Conservation (phyloP, 2,888 invertebrate species). For the Orthosia cruda region DNA sequence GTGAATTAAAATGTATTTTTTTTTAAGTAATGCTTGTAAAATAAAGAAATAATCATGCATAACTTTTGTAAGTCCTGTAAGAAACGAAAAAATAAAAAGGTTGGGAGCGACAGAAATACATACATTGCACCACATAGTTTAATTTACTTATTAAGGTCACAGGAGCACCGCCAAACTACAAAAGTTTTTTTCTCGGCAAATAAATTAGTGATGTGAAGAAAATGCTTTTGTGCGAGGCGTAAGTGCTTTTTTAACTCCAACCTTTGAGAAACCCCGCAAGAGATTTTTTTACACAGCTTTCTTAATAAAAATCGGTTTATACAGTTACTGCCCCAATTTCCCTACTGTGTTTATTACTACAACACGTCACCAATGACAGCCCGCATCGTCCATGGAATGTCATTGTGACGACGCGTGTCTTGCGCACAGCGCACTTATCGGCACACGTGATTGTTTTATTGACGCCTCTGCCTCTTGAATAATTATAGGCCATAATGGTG, state of each 20-base stretch:
- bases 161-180: not conserved
- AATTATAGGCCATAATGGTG: conserved; percentile 63
- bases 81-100: not conserved
- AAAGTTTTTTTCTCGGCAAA: not conserved
- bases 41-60: not conserved
- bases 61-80: not conserved
- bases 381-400: conserved; percentile 65
- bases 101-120: too few species aligned
- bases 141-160: too few species aligned
- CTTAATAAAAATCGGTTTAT: too few species aligned
- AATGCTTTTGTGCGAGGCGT: too few species aligned
- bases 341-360: not conserved
- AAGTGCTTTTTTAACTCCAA: too few species aligned
- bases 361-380: conserved; percentile 51
- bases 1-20: not conserved
- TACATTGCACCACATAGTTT: too few species aligned
- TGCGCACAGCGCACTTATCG: conserved; percentile 64
- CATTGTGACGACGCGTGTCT: conserved; percentile 68
- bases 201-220: not conserved
- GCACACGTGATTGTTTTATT: conserved; percentile 69
- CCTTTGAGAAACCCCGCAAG: not conserved
- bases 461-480: conserved; percentile 63
- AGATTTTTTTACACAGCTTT: not conserved
- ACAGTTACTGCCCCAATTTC: not conserved
- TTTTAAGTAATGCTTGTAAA: not conserved